phyloP scores from a whole-genome alignment of 2,113 vertebrate species.

The Tapirus terrestris region DNA sequence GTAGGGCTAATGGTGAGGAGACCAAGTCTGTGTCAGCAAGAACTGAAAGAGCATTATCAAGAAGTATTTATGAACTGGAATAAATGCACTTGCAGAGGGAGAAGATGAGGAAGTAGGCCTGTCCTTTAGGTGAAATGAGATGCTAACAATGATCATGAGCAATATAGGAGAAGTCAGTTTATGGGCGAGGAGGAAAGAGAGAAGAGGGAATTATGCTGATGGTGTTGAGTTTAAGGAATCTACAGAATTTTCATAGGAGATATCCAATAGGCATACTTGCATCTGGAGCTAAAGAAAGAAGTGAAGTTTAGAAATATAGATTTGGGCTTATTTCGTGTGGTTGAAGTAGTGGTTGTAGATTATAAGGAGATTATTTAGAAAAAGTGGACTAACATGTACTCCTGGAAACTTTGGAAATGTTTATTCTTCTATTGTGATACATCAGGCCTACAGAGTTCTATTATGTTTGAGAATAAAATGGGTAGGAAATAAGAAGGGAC shows the following conservation, averaged over 20 bases:
- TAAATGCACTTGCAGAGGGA: not conserved
- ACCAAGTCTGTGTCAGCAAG: not conserved
- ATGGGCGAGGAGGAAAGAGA: not conserved
- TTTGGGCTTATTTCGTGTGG: not conserved
- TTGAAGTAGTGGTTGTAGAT: not conserved
- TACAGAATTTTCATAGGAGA: not conserved
- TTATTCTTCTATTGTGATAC: not conserved
- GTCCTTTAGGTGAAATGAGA: not conserved
- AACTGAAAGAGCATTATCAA: not conserved
- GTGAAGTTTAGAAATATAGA: not conserved
- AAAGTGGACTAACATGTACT: not conserved
- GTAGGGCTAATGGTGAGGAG: not conserved
- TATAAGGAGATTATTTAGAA: not conserved
- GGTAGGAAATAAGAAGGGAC: not conserved
- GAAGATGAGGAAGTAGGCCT: not conserved
- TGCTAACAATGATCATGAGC: not conserved
- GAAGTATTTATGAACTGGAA: not conserved
- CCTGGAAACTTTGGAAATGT: too few relatives aligned
- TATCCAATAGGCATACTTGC: not conserved
- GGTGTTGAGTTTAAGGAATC: not conserved
- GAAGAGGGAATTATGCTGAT: not conserved
- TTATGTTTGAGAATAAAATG: not conserved
- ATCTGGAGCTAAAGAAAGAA: not conserved
- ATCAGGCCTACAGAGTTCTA: not conserved
- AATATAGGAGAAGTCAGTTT: not conserved